phyloP scores from a whole-genome alignment of 1,140 invertebrate genomes.

The Scaptodrosophila lebanonensis region DNA sequence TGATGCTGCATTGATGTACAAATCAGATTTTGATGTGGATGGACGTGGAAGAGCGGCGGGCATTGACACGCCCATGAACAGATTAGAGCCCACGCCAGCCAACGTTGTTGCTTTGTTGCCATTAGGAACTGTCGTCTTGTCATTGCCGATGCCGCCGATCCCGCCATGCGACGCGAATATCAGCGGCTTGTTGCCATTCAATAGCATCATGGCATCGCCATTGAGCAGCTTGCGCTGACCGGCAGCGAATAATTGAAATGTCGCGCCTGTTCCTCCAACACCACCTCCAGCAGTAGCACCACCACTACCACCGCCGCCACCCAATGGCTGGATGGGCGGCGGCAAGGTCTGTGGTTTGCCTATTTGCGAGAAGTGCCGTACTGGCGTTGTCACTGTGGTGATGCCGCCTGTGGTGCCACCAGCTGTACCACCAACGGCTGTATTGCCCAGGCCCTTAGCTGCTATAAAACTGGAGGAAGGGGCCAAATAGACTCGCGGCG shows the following conservation, averaged over 20 bases:
- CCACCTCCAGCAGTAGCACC: too few relatives aligned
- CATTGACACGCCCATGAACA: too few relatives aligned
- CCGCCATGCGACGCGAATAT: constrained; percentile 25
- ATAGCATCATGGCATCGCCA: constrained; percentile 44
- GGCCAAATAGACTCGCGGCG: constrained; percentile 45
- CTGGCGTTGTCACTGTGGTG: constrained; percentile 4
- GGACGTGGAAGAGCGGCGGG: constrained; percentile 16
- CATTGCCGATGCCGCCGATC: not conserved
- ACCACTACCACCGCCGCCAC: not conserved
- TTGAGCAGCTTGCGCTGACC: constrained; percentile 40
- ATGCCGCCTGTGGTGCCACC: constrained; percentile 6
- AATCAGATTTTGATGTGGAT: constrained; percentile 5
- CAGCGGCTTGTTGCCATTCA: constrained; percentile 45
- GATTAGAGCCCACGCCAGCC: not conserved
- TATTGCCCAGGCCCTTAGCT: constrained; percentile 10
- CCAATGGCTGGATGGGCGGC: constrained; percentile 9
- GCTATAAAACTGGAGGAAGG: constrained; percentile 41
- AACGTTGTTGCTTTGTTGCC: constrained; percentile 5
- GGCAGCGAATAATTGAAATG: too few relatives aligned
- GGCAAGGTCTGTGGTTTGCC: constrained; percentile 40
- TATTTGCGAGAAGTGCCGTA: constrained; percentile 61
- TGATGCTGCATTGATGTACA: constrained; percentile 13
- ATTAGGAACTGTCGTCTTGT: constrained; percentile 36
- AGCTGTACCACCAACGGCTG: not conserved
- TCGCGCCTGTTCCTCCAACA: too few relatives aligned